Base-by-base conservation (phyloP, 2,888 invertebrate genomes). In the Xestia ashworthii region DNA sequence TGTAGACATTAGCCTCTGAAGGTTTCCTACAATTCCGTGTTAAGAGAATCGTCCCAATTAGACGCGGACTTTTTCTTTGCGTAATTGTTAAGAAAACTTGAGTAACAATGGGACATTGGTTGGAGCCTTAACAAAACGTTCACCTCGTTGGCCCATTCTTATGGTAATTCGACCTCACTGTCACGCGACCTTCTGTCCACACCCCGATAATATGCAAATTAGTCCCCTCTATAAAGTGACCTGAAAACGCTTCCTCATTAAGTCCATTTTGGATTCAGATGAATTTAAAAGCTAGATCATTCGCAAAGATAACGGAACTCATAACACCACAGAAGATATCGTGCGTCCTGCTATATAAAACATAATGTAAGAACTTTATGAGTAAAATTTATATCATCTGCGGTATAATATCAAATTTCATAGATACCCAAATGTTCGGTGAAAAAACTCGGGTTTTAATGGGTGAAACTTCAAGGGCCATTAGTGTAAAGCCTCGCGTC, bases 181-280 rank as follows among this genome's bases (percentile, higher is more conserved):
- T 95, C 95, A 95, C 95, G 95, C 95, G 93, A 95, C 95, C 94
- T 94, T 95, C 95, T 96, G 95, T 95, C 95, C 95, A 93, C 95
- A 93, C 94, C 92, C 94, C 92, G 96, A 96, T 96, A 96, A 95
- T 94, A 96, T 96, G 96, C 95, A 95, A 96, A 96, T 96, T 91
- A 92, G 90, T 84, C 85, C 90, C 91, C 91, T 94, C 94, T 94
- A 94, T 94, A 94, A 94, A 94, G 90, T 95, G 95, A 95, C 95
- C 95, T 94, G 92, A 93, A 95, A 95, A 93, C 92, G 93, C 92
- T 94, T 94, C 93, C 92, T 94, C 93, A 94, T 95, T 94, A 94
- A 93, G 89, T 92, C 86, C 84, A 90, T 91, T 93, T 91, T 82
- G 91, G 90, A 92, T 92, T 91, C 85, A 89, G 89, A 89, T 82